Evolutionary conservation across 2,797 vertebrate genomes (phyloP), one percentile per base, ranked within the genome.

Genomic region (Coregonus suidteri): DNA sequence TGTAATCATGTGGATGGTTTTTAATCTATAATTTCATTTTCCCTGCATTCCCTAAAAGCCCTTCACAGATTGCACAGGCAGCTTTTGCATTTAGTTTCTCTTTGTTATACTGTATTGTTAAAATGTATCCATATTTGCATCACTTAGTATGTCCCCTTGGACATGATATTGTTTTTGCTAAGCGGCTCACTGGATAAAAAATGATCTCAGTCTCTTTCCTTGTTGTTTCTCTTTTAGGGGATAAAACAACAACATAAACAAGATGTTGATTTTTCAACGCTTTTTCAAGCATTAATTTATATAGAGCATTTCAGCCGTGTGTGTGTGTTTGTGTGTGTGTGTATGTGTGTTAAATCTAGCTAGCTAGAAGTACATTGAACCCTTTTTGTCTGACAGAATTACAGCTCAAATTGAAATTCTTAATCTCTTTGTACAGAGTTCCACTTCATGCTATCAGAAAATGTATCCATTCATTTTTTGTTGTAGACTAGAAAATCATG

Each of bases 211-310:
- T 73, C 52, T 41, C 4, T 41, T n/a, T 64, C 14, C 35, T 75
- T 75, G 14, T 75, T 51, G 16, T 25, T 66, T 75, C 18, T 65
- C 41, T 51, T 66, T 15, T 56, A 15, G 6, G 34, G 66, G 31
- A 76, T 54, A 20, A 69, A 54, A 73, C n/a, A 73, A 47, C 35
- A 64, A 66, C 18, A 47, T 56, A 35, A 70, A 54, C 53, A 76
- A 56, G 30, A 51, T 47, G 35, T 18, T 25, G n/a, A 75, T 52
- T 25, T 11, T 66, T 66, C 73, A 51, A 18, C 53, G 47, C 51
- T 62, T 53, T 75, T 82, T 79, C 25, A 71, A 75, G 64, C 71
- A 74, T 53, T 68, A 25, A 62, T 62, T 59, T 47, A 47, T 11
- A 47, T 47, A 47, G 25, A 13, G 30, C 4, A 31, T 53, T 54